Evolutionary conservation across 2,797 vertebrate genomes (phyloP).

Genomic region (Podarcis siculus): DNA sequence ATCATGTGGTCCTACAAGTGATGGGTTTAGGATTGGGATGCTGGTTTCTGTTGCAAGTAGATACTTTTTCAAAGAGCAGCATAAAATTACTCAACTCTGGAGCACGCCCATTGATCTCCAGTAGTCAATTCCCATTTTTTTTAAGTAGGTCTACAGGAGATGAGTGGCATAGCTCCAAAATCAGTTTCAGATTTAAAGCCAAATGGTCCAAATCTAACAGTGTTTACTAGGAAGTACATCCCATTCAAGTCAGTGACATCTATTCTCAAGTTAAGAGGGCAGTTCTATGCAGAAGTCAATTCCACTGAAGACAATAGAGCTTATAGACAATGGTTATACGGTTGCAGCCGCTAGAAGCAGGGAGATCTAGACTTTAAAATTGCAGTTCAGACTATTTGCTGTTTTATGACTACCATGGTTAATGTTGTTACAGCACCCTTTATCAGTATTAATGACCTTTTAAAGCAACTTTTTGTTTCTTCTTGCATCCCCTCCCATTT

Average conservation of each 20-base stretch:
- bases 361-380: neutral
- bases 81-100: neutral
- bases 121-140: no score
- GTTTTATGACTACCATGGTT: conserved; percentile 39
- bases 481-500: conserved; percentile 13
- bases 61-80: neutral
- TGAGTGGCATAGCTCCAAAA: neutral
- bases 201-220: neutral
- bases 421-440: conserved; percentile 59
- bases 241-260: neutral
- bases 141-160: neutral
- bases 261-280: no score
- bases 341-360: neutral
- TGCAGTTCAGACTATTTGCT: neutral
- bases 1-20: neutral
- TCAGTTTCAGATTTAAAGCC: neutral
- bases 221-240: neutral
- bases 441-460: conserved; percentile 71
- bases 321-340: no score
- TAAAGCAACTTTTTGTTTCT: conserved; percentile 37
- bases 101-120: no score
- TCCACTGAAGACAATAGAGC: no score
- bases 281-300: no score
- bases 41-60: neutral
- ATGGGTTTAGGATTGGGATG: neutral